Percentiles rank a stretch among this genome's conserved stretches.
phyloP scores from a whole-genome alignment of 2,113 vertebrate species.

The Pungitius pungitius region DNA sequence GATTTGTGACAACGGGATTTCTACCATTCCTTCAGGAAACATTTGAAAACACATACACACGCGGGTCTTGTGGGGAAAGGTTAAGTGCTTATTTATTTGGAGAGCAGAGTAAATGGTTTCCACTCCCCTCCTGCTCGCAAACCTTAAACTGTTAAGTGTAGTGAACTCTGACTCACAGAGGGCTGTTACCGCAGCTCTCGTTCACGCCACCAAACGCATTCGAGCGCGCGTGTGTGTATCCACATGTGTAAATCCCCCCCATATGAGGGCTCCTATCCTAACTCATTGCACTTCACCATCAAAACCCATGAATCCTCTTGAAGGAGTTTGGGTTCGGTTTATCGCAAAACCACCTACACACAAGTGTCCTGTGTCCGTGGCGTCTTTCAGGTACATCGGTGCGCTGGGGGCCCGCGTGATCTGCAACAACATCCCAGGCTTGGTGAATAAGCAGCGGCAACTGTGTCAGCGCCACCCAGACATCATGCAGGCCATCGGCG shows the following conservation, averaged over 20 bases:
- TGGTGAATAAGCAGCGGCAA: conserved; percentile 96
- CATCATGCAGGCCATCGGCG: conserved; percentile 97
- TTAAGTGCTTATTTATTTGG: conserved; percentile 82
- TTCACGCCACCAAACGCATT: conserved; percentile 34
- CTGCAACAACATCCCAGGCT: conserved; percentile 95
- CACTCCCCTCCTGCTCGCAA: conserved; percentile 66
- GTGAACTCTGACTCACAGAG: conserved; percentile 72
- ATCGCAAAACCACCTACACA: background rate
- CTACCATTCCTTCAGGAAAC: conserved; percentile 53
- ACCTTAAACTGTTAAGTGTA: conserved; percentile 77
- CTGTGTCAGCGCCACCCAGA: conserved; percentile 95
- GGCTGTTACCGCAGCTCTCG: conserved; percentile 55
- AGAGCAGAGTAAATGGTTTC: conserved; percentile 75
- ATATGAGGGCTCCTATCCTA: background rate
- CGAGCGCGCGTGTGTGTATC: conserved; percentile 19
- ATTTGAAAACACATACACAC: conserved; percentile 63
- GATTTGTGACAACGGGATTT: conserved; percentile 74
- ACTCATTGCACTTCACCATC: background rate
- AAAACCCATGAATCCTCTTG: background rate
- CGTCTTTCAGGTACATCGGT: conserved; percentile 90
- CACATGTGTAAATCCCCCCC: background rate
- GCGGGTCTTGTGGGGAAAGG: conserved; percentile 70
- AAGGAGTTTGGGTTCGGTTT: background rate
- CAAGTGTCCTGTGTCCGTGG: conserved; percentile 12
- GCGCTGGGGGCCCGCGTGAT: conserved; percentile 94